phyloP scores from a whole-genome alignment of 2,888 invertebrate species.

The Smittia sp. region DNA sequence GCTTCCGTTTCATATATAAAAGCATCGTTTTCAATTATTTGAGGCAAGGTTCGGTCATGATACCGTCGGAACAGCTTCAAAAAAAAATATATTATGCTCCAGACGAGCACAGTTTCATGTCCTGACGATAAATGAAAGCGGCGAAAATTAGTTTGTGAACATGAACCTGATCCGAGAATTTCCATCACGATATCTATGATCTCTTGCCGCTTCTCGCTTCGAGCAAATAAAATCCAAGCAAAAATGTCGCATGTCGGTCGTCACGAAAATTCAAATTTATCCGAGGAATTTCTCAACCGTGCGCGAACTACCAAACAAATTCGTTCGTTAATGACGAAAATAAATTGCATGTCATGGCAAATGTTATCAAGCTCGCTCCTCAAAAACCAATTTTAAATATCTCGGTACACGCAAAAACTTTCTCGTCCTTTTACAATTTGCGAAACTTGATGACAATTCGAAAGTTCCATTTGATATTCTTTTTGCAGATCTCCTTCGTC shows the following conservation, averaged over 20 bases:
- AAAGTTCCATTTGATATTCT: background rate
- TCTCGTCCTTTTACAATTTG: background rate
- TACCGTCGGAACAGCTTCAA: too few species aligned
- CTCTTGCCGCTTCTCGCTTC: background rate
- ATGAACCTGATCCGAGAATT: background rate
- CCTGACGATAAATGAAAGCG: background rate
- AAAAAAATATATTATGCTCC: background rate
- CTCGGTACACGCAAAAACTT: too few species aligned
- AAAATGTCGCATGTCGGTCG: background rate
- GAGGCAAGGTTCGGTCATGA: background rate
- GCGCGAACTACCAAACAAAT: background rate
- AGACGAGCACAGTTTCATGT: background rate
- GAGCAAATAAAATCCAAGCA: background rate
- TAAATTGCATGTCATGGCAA: conserved; percentile 6
- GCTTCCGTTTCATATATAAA: conserved; percentile 5
- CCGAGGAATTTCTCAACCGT: background rate
- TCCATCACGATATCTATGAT: conserved; percentile 2
- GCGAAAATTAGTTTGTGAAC: background rate
- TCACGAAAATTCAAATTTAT: background rate
- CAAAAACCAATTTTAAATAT: background rate
- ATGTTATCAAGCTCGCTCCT: background rate
- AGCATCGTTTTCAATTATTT: conserved; percentile 9
- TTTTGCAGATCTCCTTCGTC: background rate
- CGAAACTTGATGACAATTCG: conserved; percentile 2
- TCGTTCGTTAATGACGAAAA: conserved; percentile 2